Base-by-base conservation (phyloP, 2,797 vertebrate species). In the Polyboroides typus region DNA sequence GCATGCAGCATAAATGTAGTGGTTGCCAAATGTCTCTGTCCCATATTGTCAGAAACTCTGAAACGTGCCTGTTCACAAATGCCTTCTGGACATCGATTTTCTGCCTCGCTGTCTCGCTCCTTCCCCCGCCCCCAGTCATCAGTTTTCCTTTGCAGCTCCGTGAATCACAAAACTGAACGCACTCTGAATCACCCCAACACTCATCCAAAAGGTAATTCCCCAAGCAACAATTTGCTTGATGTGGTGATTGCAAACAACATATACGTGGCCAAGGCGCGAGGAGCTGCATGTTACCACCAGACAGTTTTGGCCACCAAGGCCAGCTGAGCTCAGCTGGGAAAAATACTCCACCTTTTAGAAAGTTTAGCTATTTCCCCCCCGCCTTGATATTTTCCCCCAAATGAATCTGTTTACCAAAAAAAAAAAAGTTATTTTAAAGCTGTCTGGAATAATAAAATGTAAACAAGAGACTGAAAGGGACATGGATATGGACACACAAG, bases 191-290 rank as follows among this genome's bases (percentile, higher is more conserved):
- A 97, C 89, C 74, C 83, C 88, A 80, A 90, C 56, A 38, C 63
- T 96, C 92, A 85, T 68, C 56, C 26, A 94, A 94, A 96, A 96
- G 96, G 96, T 97, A 97, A 96, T 89, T 96, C 94, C 94, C 92
- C 67, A 64, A 95, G 92, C 67, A 87, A 80, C 64, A 76, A 70
- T 93, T 90, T 80, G 52, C 74, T 92, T 81, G 94, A 93, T 85
- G 86, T 76, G 92, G 86, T 85, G 71, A 90, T 72, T 62, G 59
- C 80, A 91, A 90, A 95, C 58, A 86, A 74, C 50, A 88, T 15
- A 47, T 36, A 64, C 3, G 4, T 79, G 72, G 60, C 58, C 36
- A 31, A 81, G 66, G 48, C 20, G 4, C 11, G 7, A 55, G 53
- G 79, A 91, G 56, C 53, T 91, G 75, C 0, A 0, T 48, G 38